Evolutionary conservation across 2,888 invertebrate genomes (phyloP).

Genomic region (Coremacera marginata): DNA sequence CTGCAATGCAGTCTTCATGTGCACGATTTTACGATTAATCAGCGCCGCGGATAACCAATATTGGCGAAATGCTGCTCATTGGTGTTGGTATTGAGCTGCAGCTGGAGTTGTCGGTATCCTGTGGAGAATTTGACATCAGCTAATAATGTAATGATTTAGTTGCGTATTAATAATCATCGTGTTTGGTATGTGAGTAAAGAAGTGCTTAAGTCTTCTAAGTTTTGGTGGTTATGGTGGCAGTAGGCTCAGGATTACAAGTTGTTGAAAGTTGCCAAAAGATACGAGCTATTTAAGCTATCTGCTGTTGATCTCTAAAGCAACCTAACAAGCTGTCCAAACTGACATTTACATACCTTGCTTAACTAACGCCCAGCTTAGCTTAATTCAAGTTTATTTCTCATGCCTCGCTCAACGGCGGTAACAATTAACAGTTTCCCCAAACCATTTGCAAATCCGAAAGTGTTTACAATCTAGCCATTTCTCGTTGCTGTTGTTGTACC

Average conservation of each 20-base stretch:
- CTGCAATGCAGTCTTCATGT: slow-evolving; percentile 22
- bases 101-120: slow-evolving; percentile 45
- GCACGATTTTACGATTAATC: slow-evolving; percentile 58
- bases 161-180: slow-evolving; percentile 63
- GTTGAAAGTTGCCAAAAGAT: neutral
- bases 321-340: neutral
- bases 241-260: neutral
- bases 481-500: slow-evolving; percentile 11
- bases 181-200: slow-evolving; percentile 40
- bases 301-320: neutral
- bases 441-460: slow-evolving; percentile 21
- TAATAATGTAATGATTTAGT: slow-evolving; percentile 66
- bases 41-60: slow-evolving; percentile 50
- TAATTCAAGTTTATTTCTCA: neutral
- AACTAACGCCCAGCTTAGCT: neutral
- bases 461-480: slow-evolving; percentile 12
- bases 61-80: slow-evolving; percentile 37
- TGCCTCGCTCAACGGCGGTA: neutral
- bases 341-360: neutral
- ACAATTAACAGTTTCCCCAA: neutral
- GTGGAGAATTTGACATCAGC: slow-evolving; percentile 64
- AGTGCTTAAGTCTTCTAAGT: too few species aligned
- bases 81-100: slow-evolving; percentile 15
- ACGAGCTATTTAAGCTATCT: neutral
- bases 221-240: too few species aligned